Base-by-base conservation (phyloP, 2,113 vertebrate genomes). In the Excalfactoria chinensis region DNA sequence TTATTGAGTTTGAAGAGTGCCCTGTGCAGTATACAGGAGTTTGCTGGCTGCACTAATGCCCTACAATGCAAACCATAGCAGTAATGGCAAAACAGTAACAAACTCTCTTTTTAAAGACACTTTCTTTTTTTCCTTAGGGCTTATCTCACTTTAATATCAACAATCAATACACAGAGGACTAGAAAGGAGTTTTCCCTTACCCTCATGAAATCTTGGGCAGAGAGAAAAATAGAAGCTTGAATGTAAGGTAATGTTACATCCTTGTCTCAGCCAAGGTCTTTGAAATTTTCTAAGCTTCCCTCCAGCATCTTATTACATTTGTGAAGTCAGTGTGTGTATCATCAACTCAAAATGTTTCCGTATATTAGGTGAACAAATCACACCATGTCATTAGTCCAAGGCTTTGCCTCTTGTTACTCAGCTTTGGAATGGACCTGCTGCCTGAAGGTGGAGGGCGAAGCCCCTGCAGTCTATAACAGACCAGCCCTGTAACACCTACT, bases 21-120 rank as follows among this genome's bases (percentile, higher is more conserved):
- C 13, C n/a, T 7, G n/a, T n/a, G 49, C 22, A 11, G 30, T 13
- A 23, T 11, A 32, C 4, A 28, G 66, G 26, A 48, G 25, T 11
- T 53, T 5, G 26, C 5, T 26, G 26, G 25, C 51, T 0, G 0
- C 32, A 21, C 3, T 15, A 3, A 11, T 6, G 23, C 35, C 16
- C 23, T 26, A 11, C 37, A 40, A 1, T 0, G 7, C 32, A 55
- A 84, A 43, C 46, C 13, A 4, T n/a, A 56, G 49, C 60, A 22
- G 3, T 22, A 20, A 23, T 1, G 2, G 21, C 12, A 16, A 69
- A 28, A 48, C 14, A 22, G 34, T 37, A 56, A 55, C 30, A 49
- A 68, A 37, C 3, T 68, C 41, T 35, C 17, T 23, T 75, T 68
- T 49, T 56, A 35, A 82, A 85, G 34, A 21, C 13, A 11, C 2